Evolutionary conservation across 2,888 invertebrate genomes (phyloP).

Genomic region (Rhagophthalmus giganteus): DNA sequence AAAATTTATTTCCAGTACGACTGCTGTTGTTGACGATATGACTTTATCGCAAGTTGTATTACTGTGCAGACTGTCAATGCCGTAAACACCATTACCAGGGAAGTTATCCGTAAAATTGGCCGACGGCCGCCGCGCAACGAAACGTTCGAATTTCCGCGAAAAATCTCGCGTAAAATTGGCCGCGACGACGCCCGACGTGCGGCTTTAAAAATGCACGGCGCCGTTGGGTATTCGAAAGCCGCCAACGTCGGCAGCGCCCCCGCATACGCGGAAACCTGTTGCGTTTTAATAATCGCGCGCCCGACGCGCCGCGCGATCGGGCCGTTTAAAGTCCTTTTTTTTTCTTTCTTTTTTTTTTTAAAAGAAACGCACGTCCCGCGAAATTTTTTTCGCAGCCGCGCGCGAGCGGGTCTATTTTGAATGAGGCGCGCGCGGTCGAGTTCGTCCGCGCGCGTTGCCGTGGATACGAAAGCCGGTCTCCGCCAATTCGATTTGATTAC

Average conservation of each 20-base stretch:
- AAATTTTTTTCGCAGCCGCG: too few species aligned
- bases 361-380: too few species aligned
- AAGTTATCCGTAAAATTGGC: slow-evolving; percentile 23
- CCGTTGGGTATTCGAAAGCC: too few species aligned
- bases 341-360: too few species aligned
- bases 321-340: too few species aligned
- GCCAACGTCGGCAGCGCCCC: slow-evolving; percentile 11
- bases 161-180: slow-evolving; percentile 25
- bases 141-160: slow-evolving; percentile 23
- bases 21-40: slow-evolving; percentile 17
- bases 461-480: too few species aligned
- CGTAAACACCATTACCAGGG: slow-evolving; percentile 9
- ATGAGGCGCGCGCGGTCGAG: too few species aligned
- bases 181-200: slow-evolving; percentile 27
- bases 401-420: too few species aligned
- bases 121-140: slow-evolving; percentile 10
- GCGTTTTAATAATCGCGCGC: slow-evolving; percentile 26
- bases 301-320: too few species aligned
- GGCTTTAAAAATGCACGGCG: slow-evolving; percentile 28
- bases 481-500: too few species aligned
- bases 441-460: too few species aligned
- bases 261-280: slow-evolving; percentile 19
- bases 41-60: slow-evolving; percentile 19
- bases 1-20: slow-evolving; percentile 23
- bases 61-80: slow-evolving; percentile 9